phyloP scores from a whole-genome alignment of 2,113 vertebrate species.

The Mirza zaza region DNA sequence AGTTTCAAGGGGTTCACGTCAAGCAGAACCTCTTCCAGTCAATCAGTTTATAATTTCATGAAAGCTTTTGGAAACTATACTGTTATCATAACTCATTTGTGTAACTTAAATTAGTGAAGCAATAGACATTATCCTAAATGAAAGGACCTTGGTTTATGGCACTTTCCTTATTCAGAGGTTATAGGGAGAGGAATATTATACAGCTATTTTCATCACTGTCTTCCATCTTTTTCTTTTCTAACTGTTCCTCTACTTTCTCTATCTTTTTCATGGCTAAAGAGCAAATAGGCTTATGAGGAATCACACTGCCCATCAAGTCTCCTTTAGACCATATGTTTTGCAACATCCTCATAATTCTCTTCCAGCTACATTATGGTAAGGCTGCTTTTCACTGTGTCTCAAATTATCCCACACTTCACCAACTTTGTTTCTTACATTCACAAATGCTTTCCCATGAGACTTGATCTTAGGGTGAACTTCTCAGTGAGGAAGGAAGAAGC shows the following conservation, averaged over 20 bases:
- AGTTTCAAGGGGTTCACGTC: background rate
- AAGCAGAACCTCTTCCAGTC: background rate
- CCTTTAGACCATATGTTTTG: background rate
- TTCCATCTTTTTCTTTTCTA: background rate
- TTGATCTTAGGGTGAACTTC: background rate
- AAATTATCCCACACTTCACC: background rate
- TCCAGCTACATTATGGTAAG: background rate
- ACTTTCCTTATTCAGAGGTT: background rate
- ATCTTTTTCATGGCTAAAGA: background rate
- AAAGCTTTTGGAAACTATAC: conserved; percentile 1
- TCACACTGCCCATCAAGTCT: background rate
- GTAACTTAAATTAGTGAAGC: background rate
- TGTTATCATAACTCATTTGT: background rate
- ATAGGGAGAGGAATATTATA: background rate
- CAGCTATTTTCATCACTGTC: background rate
- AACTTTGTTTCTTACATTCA: background rate
- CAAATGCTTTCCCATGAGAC: background rate
- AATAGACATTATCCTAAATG: background rate
- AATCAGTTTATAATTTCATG: background rate
- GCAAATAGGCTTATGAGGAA: background rate
- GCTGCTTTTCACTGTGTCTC: background rate
- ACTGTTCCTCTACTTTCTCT: background rate
- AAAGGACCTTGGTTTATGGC: background rate
- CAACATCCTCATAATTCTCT: background rate
- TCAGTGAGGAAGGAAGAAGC: background rate